Evolutionary conservation across 2,113 vertebrate species (phyloP).

Genomic region (Pterocles gutturalis): DNA sequence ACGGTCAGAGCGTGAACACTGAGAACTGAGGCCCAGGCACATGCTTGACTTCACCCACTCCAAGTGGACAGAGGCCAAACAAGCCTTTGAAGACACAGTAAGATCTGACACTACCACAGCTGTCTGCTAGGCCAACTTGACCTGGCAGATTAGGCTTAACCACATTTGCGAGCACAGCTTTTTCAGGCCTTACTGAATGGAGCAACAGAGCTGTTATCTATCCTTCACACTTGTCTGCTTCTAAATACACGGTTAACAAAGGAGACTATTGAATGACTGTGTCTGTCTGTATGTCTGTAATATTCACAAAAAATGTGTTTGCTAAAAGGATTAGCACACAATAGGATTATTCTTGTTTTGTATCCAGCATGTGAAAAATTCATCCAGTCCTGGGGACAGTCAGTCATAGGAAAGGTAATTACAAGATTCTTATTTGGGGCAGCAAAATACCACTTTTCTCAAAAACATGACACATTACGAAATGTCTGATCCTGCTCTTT

Average conservation of each 20-base stretch:
- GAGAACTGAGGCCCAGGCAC: accelerated
- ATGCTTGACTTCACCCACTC: not conserved
- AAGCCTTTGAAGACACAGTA: not conserved
- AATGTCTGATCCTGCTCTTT: not conserved
- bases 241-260: not conserved
- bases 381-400: not conserved
- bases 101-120: not conserved
- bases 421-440: not conserved
- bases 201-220: not conserved
- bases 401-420: not conserved
- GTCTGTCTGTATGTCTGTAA: not conserved
- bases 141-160: not conserved
- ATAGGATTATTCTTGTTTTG: not conserved
- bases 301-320: not conserved
- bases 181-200: not conserved
- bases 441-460: not conserved
- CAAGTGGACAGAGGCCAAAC: not conserved
- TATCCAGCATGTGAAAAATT: not conserved
- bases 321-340: not conserved
- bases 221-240: not conserved
- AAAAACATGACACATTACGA: not conserved
- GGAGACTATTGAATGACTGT: not conserved
- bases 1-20: not conserved
- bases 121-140: not conserved
- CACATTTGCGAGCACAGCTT: not conserved